Evolutionary conservation across 2,797 vertebrate species (phyloP).

Genomic region (Xenentodon cancila): DNA sequence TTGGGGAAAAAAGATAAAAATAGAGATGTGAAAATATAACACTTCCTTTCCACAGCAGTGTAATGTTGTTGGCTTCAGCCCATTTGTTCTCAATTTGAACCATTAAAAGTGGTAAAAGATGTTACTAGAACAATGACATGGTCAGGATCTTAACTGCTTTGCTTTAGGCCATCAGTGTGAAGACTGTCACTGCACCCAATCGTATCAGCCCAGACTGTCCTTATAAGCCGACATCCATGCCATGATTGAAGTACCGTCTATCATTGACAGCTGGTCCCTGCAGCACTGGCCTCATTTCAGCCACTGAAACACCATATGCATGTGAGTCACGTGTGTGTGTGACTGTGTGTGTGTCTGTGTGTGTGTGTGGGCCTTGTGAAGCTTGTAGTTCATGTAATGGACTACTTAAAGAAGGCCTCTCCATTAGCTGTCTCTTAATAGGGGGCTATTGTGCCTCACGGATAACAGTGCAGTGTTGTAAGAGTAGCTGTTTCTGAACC

Average conservation of each 20-base stretch:
- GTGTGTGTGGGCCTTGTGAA: not conserved
- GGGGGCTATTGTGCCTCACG: slow-evolving; percentile 4
- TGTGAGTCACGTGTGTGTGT: slow-evolving; percentile 9
- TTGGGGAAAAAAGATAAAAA: not conserved
- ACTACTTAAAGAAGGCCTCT: slow-evolving; percentile 30
- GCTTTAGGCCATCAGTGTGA: slow-evolving; percentile 22
- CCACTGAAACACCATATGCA: slow-evolving; percentile 12
- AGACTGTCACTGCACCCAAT: slow-evolving; percentile 15
- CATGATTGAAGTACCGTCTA: slow-evolving; percentile 43
- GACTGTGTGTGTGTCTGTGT: slow-evolving; percentile 6
- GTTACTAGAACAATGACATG: slow-evolving; percentile 27
- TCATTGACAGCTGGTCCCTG: slow-evolving; percentile 43
- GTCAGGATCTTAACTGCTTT: slow-evolving; percentile 3
- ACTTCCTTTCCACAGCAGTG: not conserved
- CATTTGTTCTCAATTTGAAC: slow-evolving; percentile 37
- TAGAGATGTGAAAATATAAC: not conserved
- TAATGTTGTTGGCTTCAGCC: not conserved
- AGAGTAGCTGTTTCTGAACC: slow-evolving; percentile 9
- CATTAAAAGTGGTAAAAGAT: slow-evolving; percentile 27
- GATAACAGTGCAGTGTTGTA: slow-evolving; percentile 6
- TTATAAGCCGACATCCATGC: slow-evolving; percentile 53
- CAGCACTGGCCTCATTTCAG: slow-evolving; percentile 45
- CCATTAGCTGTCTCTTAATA: slow-evolving; percentile 15
- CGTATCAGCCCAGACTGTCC: slow-evolving; percentile 31
- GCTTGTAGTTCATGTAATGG: slow-evolving; percentile 18